Percentiles rank a stretch among this genome's conserved stretches.
Evolutionary conservation across 1,140 invertebrate genomes (phyloP).

Genomic region (Triops longicaudatus): DNA sequence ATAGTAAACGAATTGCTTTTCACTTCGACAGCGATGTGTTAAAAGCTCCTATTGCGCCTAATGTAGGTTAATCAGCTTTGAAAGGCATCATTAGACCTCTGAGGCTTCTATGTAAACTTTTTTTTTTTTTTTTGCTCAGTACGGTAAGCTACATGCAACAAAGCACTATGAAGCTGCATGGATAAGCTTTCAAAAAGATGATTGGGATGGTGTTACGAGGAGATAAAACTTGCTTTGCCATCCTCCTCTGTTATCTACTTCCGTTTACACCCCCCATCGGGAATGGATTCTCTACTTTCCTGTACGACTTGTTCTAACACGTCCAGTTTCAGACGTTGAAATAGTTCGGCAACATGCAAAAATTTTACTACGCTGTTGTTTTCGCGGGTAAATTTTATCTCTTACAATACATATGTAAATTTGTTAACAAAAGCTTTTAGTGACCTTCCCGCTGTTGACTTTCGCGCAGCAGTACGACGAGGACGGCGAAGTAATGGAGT

Average conservation of each 20-base stretch:
- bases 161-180: no score
- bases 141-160: no score
- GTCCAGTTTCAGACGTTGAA: background rate
- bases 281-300: background rate
- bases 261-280: background rate
- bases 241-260: background rate
- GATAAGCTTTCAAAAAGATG: no score
- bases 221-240: background rate
- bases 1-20: no score
- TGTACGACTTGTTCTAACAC: background rate
- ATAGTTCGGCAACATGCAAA: background rate
- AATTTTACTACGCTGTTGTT: background rate
- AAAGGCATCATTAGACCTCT: no score
- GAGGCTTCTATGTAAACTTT: no score
- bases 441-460: background rate
- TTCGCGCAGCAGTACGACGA: background rate
- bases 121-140: no score
- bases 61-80: no score
- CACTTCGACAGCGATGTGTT: no score
- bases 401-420: background rate
- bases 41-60: no score
- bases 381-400: background rate
- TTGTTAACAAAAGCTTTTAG: background rate
- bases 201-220: no score
- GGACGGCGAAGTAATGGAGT: conserved; percentile 17